These are phyloP conservation scores for Eristalis intricaria DNA, from an alignment of 2,888 invertebrate species.

Conservation along the genomic window DNA sequence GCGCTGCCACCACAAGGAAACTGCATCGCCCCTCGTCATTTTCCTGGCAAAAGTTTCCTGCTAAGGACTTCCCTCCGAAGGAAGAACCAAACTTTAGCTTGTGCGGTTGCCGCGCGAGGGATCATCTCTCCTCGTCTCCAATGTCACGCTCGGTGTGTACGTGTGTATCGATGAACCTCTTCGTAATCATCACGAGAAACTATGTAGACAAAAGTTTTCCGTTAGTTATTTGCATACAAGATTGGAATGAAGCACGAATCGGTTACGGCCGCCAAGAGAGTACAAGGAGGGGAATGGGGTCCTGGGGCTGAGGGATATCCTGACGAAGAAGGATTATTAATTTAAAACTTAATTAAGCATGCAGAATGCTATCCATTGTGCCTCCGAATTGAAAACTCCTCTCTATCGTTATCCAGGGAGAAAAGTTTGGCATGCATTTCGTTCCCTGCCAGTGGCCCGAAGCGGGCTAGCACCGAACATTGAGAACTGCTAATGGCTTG, in stretches of 20 bases:
- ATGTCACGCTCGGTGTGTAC: neutral
- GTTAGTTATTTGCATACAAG: slow-evolving; percentile 63
- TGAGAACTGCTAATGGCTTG: slow-evolving; percentile 18
- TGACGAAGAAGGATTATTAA: slow-evolving; percentile 54
- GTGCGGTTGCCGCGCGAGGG: neutral
- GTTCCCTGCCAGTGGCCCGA: neutral
- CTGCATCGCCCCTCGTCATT: neutral
- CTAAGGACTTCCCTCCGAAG: neutral
- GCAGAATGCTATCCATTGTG: slow-evolving; percentile 56
- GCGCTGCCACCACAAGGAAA: neutral
- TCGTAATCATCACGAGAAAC: slow-evolving; percentile 52
- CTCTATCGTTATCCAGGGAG: slow-evolving; percentile 32
- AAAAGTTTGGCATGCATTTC: slow-evolving; percentile 39
- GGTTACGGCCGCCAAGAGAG: neutral
- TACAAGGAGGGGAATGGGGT: neutral
- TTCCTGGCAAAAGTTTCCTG: neutral
- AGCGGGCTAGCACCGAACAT: neutral
- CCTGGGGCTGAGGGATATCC: slow-evolving; percentile 1
- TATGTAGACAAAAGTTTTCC: slow-evolving; percentile 64
- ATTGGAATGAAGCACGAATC: slow-evolving; percentile 32
- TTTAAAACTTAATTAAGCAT: slow-evolving; percentile 70
- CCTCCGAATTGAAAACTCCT: slow-evolving; percentile 26
- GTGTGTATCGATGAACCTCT: neutral
- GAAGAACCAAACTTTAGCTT: neutral
- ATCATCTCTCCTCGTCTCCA: neutral